A percentile compares a stretch with the other conserved stretches of the same genome.
Conservation (phyloP, 1,140 invertebrate genomes). For the Branchinecta lynchi region DNA sequence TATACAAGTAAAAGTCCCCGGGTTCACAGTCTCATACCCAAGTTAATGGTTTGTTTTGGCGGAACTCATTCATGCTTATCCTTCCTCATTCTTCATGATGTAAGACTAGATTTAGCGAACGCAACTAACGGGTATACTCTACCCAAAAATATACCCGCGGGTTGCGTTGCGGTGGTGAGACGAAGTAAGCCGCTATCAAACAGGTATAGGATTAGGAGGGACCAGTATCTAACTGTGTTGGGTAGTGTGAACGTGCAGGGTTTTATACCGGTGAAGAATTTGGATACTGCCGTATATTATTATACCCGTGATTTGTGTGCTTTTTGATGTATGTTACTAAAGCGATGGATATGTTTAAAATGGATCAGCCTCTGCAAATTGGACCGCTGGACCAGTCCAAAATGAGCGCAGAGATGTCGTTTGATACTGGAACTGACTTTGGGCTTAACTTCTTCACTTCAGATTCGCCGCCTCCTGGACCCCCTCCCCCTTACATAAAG, state of each 20-base stretch:
- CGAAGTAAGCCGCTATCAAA: background rate
- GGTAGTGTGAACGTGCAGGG: background rate
- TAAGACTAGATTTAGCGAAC: background rate
- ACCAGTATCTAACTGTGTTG: background rate
- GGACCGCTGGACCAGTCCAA: background rate
- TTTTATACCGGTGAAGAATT: background rate
- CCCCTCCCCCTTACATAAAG: background rate
- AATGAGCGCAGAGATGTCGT: background rate
- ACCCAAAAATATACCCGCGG: background rate
- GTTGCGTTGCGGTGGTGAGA: background rate
- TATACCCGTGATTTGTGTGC: background rate
- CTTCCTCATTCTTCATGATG: constrained; percentile 3
- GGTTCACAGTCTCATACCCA: no score
- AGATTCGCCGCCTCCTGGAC: background rate
- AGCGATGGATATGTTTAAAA: constrained; percentile 10
- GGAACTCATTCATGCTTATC: background rate
- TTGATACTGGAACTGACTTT: background rate
- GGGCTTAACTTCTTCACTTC: background rate
- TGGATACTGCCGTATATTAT: background rate
- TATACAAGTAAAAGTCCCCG: no score
- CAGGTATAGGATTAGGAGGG: background rate
- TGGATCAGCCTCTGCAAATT: background rate
- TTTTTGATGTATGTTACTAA: constrained; percentile 4
- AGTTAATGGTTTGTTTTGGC: constrained; percentile 6
- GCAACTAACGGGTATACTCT: background rate